Percentiles rank a stretch among this genome's conserved stretches.
phyloP scores from a whole-genome alignment of 2,888 invertebrate species.

The Sturmia bella region DNA sequence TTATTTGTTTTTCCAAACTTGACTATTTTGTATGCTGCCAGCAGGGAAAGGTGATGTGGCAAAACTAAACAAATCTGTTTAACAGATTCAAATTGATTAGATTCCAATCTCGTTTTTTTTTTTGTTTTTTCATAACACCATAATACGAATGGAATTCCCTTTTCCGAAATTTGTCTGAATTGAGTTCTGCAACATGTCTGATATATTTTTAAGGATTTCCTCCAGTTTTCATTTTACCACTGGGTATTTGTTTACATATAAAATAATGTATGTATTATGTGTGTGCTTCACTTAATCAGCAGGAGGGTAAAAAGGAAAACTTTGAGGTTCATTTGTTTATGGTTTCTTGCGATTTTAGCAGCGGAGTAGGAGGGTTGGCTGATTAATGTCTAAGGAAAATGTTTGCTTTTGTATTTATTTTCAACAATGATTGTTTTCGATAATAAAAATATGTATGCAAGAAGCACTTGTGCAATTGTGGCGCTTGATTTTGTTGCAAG shows the following conservation, averaged over 20 bases:
- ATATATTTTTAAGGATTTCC: no score
- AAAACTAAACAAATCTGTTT: no score
- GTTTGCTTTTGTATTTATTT: conserved; percentile 47
- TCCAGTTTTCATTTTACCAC: neutral
- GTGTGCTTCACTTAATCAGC: conserved; percentile 19
- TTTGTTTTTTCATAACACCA: no score
- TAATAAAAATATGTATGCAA: conserved; percentile 1
- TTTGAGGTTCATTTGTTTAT: conserved; percentile 18
- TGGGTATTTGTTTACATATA: neutral
- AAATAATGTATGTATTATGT: neutral
- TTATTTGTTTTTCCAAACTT: no score
- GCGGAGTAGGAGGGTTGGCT: neutral
- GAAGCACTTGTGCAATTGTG: neutral
- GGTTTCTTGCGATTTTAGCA: neutral
- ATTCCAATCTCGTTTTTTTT: no score
- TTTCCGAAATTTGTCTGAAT: no score
- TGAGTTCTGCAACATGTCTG: no score
- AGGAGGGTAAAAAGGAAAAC: conserved; percentile 31
- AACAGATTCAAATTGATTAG: no score
- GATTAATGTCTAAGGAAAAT: conserved; percentile 39
- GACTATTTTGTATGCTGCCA: no score
- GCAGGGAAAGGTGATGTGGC: no score
- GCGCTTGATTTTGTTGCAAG: neutral
- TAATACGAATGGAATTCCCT: no score
- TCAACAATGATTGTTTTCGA: conserved; percentile 23